Percentiles rank a stretch among this genome's conserved stretches.
Evolutionary conservation across 2,888 invertebrate species (phyloP).

Genomic region (Drosophila meridionalis): DNA sequence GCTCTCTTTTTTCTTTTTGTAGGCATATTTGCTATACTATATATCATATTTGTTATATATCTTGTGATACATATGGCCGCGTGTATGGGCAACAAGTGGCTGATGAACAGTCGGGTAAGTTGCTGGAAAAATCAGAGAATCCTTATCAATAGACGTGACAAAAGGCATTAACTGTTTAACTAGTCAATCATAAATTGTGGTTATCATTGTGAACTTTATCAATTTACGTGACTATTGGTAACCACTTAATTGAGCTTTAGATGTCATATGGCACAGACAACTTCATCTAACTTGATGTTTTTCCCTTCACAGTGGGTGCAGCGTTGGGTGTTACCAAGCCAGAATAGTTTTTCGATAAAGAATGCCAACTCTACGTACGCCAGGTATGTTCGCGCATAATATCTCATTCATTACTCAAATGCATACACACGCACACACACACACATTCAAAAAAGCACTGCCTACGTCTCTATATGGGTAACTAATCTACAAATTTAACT

Average conservation of each 20-base stretch:
- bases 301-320: conserved; percentile 85
- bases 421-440: conserved; percentile 21
- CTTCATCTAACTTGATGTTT: conserved; percentile 37
- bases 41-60: conserved; percentile 90
- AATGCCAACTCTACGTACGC: conserved; percentile 87
- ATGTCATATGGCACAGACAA: conserved; percentile 37
- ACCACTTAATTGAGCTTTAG: conserved; percentile 29
- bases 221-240: conserved; percentile 66
- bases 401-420: conserved; percentile 19
- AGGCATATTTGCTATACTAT: conserved; percentile 88
- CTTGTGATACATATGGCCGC: conserved; percentile 90
- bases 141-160: conserved; percentile 52
- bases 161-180: conserved; percentile 27
- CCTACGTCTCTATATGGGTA: conserved; percentile 22
- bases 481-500: conserved; percentile 35
- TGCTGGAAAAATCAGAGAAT: background rate
- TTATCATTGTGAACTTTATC: conserved; percentile 56
- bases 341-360: conserved; percentile 86
- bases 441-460: conserved; percentile 6
- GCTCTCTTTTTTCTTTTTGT: conserved; percentile 18
- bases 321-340: conserved; percentile 87
- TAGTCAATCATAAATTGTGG: conserved; percentile 47
- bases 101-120: conserved; percentile 86
- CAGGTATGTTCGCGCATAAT: conserved; percentile 85
- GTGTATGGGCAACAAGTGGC: conserved; percentile 87